A percentile compares a stretch with the other conserved stretches of the same genome.
Conservation (phyloP, 2,888 invertebrate genomes). For the Andrena flavipes region DNA sequence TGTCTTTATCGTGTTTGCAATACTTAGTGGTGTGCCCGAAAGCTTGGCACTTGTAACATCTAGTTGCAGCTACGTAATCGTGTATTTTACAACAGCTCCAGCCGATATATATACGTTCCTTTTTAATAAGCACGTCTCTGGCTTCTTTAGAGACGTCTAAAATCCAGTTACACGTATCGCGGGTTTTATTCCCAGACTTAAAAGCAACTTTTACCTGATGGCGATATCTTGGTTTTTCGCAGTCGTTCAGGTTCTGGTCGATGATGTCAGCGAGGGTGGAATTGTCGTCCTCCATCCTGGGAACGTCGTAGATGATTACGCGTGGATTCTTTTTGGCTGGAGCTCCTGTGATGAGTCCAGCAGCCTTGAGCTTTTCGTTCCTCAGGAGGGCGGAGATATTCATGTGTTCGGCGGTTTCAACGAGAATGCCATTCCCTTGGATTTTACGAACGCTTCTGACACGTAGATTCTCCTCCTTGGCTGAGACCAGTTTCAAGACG, state of each 20-base stretch:
- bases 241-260: no score
- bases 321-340: neutral
- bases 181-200: no score
- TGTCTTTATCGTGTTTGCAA: neutral
- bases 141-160: no score
- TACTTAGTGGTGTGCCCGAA: neutral
- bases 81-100: conserved; percentile 6
- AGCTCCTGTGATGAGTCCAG: neutral
- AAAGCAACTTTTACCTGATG: no score
- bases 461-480: neutral
- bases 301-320: neutral
- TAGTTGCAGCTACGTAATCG: neutral
- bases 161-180: no score
- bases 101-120: conserved; percentile 21
- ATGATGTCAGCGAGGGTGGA: neutral
- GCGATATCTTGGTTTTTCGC: no score
- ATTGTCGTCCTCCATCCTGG: neutral
- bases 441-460: neutral
- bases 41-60: conserved; percentile 16
- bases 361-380: neutral
- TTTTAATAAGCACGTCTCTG: neutral
- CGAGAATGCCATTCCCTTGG: neutral
- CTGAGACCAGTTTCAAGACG: neutral
- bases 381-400: neutral
- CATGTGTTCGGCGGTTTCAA: neutral